These are phyloP conservation scores for Rhyacichthys aspro DNA, from an alignment of 2,797 vertebrate species.

Conservation along the genomic window DNA sequence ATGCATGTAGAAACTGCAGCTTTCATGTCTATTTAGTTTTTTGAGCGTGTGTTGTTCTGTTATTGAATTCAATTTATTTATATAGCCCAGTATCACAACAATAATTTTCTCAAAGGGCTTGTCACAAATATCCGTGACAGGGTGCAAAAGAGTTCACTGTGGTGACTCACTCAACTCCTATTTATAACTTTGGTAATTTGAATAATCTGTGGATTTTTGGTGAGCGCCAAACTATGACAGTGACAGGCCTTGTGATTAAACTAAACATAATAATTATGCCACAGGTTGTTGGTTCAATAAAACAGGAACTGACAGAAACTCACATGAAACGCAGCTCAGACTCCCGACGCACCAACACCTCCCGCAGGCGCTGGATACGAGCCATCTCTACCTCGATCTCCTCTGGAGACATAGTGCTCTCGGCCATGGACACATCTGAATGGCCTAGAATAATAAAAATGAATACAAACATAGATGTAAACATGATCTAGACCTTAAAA, in stretches of 20 bases:
- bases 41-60: background rate
- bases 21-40: too few relatives aligned
- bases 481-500: too few relatives aligned
- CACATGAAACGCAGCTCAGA: conserved; percentile 99
- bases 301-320: conserved; percentile 66
- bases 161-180: conserved; percentile 8
- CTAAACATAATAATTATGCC: background rate
- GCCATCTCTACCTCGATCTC: conserved; percentile 98
- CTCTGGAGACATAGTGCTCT: conserved; percentile 94
- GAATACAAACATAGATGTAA: too few relatives aligned
- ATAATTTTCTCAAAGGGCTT: background rate
- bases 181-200: conserved; percentile 4
- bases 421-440: conserved; percentile 96
- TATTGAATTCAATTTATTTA: too few relatives aligned
- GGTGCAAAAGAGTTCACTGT: conserved; percentile 8
- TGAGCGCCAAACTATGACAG: background rate
- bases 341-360: conserved; percentile 95
- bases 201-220: conserved; percentile 7
- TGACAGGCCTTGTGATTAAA: background rate
- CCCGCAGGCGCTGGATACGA: conserved; percentile 94
- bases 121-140: background rate
- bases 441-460: conserved; percentile 76
- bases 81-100: background rate
- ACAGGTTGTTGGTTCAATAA: background rate
- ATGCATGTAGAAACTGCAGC: too few relatives aligned